phyloP scores from a whole-genome alignment of 2,797 vertebrate species.

The Melanotaenia maccullochi region DNA sequence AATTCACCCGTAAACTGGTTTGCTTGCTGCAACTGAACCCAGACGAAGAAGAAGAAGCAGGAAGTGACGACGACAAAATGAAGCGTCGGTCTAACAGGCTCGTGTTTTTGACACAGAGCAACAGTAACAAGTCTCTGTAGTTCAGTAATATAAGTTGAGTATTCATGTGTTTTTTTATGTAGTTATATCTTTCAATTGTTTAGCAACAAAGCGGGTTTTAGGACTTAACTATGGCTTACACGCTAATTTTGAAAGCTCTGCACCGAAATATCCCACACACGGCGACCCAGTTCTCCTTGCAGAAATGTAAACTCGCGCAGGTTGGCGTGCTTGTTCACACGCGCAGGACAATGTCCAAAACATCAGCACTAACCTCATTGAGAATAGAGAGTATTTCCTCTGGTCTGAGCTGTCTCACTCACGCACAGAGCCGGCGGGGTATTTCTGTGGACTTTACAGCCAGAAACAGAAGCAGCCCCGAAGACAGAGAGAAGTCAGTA shows the following conservation, averaged over 20 bases:
- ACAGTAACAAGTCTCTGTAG: neutral
- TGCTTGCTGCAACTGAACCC: neutral
- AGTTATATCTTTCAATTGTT: neutral
- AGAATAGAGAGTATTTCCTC: neutral
- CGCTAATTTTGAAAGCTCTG: slow-evolving; percentile 63
- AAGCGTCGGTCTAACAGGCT: slow-evolving; percentile 16
- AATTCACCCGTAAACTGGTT: neutral
- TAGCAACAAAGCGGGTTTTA: neutral
- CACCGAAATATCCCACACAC: slow-evolving; percentile 41
- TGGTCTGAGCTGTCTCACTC: slow-evolving; percentile 12
- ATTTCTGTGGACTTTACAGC: slow-evolving; percentile 45
- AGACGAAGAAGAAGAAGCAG: neutral
- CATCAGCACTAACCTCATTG: slow-evolving; percentile 1
- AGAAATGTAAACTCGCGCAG: slow-evolving; percentile 36
- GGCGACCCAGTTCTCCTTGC: slow-evolving; percentile 26
- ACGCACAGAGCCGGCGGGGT: slow-evolving; percentile 23
- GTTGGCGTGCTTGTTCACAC: slow-evolving; percentile 18
- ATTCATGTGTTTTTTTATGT: neutral
- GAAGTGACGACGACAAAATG: slow-evolving; percentile 40
- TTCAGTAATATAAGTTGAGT: neutral
- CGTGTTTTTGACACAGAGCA: neutral
- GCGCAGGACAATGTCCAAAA: slow-evolving; percentile 16
- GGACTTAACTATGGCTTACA: slow-evolving; percentile 61
- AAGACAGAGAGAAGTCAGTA: slow-evolving; percentile 72
- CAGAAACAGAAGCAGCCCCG: slow-evolving; percentile 58